phyloP scores from a whole-genome alignment of 2,113 vertebrate species.

The Sorex fumeus region DNA sequence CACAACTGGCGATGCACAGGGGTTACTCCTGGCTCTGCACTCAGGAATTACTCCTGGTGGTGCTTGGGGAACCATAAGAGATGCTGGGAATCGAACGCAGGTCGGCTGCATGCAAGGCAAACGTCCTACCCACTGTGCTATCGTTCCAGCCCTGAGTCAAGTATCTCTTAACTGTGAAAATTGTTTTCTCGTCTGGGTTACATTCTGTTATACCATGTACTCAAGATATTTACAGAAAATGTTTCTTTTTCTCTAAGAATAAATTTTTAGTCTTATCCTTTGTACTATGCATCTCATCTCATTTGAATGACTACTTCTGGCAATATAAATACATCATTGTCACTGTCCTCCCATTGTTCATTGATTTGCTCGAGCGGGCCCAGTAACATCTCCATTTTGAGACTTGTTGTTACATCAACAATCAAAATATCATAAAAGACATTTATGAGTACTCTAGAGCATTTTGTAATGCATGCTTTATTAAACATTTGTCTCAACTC shows the following conservation, averaged over 20 bases:
- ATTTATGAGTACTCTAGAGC: background rate
- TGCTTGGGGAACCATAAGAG: no score
- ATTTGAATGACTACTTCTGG: background rate
- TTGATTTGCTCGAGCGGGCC: no score
- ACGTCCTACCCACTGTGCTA: no score
- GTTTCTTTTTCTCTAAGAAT: slow-evolving; percentile 29
- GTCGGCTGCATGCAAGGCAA: no score
- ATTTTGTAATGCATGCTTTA: background rate
- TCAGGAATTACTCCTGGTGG: no score
- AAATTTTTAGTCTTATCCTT: background rate
- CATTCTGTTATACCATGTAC: background rate
- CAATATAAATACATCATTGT: background rate
- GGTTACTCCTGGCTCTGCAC: no score
- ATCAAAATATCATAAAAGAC: background rate
- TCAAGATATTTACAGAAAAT: background rate
- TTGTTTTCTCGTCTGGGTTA: background rate
- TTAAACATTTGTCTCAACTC: slow-evolving; percentile 16
- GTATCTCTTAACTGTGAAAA: background rate
- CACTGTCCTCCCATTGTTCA: no score
- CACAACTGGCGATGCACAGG: no score
- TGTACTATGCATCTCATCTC: background rate
- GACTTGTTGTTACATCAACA: no score
- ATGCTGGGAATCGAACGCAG: no score
- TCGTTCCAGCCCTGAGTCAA: no score
- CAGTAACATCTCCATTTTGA: no score